These are phyloP conservation scores for Eupithecia dodoneata DNA, from an alignment of 2,888 invertebrate genomes.

Conservation along the genomic window DNA sequence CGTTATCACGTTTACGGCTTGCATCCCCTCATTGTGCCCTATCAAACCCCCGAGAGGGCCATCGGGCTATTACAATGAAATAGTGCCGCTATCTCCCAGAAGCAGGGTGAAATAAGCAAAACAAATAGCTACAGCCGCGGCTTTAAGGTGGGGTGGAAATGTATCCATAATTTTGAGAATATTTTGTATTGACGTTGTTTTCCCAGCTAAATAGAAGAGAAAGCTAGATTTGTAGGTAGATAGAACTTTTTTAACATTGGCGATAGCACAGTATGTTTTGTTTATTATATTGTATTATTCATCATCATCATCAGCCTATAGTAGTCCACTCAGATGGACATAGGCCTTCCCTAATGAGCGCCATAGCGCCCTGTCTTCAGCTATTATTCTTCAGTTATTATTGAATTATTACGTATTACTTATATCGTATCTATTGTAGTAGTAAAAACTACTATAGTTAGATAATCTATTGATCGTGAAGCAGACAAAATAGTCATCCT, in stretches of 20 bases:
- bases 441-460: not conserved
- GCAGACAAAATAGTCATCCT: not conserved
- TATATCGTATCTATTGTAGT: not conserved
- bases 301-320: too few relatives aligned
- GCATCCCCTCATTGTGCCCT: constrained; percentile 23
- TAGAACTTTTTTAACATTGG: not conserved
- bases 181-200: not conserved
- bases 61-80: constrained; percentile 76
- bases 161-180: constrained; percentile 16
- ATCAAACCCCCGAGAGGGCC: constrained; percentile 58
- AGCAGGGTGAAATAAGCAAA: constrained; percentile 67
- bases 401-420: too few relatives aligned
- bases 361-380: too few relatives aligned
- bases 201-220: not conserved
- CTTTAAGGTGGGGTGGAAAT: constrained; percentile 18
- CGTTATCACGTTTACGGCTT: constrained; percentile 37
- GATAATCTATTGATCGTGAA: not conserved
- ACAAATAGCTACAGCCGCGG: constrained; percentile 60
- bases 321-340: too few relatives aligned
- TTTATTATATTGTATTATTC: too few relatives aligned
- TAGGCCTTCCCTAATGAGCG: too few relatives aligned
- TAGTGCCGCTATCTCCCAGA: constrained; percentile 67
- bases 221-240: not conserved
- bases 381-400: too few relatives aligned
- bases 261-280: too few relatives aligned